A percentile compares a stretch with the other conserved stretches of the same genome.
Conservation (phyloP, 2,113 vertebrate genomes). For the Regulus satrapa region DNA sequence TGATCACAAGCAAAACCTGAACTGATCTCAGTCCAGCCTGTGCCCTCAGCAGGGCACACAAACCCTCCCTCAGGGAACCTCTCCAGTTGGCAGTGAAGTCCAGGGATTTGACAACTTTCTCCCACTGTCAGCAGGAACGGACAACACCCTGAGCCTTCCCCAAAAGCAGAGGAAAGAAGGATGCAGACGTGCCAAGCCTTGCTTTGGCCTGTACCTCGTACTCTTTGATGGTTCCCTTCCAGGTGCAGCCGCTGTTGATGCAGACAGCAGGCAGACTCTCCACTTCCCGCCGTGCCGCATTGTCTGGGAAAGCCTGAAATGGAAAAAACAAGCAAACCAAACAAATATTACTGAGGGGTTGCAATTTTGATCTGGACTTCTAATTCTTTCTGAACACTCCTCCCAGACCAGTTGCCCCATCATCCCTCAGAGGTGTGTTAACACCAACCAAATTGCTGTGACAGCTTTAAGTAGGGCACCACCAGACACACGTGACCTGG, state of each 20-base stretch:
- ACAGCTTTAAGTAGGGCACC: background rate
- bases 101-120: background rate
- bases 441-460: background rate
- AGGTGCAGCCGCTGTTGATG: constrained; percentile 79
- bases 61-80: background rate
- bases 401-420: background rate
- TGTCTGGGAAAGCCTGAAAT: constrained; percentile 88
- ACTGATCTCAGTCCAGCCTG: background rate
- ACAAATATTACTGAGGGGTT: background rate
- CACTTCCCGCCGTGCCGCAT: constrained; percentile 89
- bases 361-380: background rate
- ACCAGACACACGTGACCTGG: background rate
- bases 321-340: background rate
- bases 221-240: constrained; percentile 90
- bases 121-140: fast-evolving
- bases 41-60: background rate
- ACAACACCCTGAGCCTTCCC: background rate
- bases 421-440: background rate
- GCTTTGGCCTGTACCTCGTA: constrained; percentile 79
- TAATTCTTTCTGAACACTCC: background rate
- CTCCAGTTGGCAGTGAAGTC: background rate
- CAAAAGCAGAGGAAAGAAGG: background rate
- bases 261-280: constrained; percentile 87
- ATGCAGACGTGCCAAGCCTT: background rate
- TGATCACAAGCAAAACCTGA: background rate